Evolutionary conservation across 2,797 vertebrate species (phyloP), one percentile per base, ranked within the genome.

Genomic region (Oophaga sylvatica): DNA sequence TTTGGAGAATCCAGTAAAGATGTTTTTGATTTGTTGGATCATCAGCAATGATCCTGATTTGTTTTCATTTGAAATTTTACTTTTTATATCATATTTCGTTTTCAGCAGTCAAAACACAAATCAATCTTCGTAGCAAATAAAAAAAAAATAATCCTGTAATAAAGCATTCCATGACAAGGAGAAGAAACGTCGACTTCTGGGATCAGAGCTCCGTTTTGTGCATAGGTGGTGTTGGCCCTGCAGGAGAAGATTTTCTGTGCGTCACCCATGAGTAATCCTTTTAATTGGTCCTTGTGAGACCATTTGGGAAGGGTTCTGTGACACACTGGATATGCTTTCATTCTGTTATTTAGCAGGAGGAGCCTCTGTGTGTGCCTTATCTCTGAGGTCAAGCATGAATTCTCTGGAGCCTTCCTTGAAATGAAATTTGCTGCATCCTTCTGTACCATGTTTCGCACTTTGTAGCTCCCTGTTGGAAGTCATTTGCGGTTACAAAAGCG

Each of bases 31-130:
- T 95, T 95, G 5, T 95, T 94, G 89, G 92, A 95, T 94, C 93
- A 93, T 93, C 93, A 91, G 91, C 90, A 96, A 95, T 95, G 94
- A 96, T 96, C 96, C 96, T 94, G 93, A 93, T 90, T 95, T 88
- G 92, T 93, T 95, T 93, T 93, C 89, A 87, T 91, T 93, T 93
- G 89, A 94, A 93, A 88, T 93, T 95, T 94, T 41, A 92, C 80
- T 95, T 92, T 94, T 92, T 92, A 92, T 95, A 92, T 94, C 93
- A 93, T 94, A 92, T 95, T 90, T 93, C 92, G 91, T 91, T 94
- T 92, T 90, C 94, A 94, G 91, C 94, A 93, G 93, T 94, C 93
- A 94, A 95, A 94, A 93, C 90, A 92, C 92, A 90, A 92, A 90
- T 90, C 92, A 92, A 91, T 92, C 90, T 91, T 91, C 92, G 88